These are phyloP conservation scores for Lanius ludovicianus DNA, from an alignment of 2,113 vertebrate genomes.

Conservation along the genomic window DNA sequence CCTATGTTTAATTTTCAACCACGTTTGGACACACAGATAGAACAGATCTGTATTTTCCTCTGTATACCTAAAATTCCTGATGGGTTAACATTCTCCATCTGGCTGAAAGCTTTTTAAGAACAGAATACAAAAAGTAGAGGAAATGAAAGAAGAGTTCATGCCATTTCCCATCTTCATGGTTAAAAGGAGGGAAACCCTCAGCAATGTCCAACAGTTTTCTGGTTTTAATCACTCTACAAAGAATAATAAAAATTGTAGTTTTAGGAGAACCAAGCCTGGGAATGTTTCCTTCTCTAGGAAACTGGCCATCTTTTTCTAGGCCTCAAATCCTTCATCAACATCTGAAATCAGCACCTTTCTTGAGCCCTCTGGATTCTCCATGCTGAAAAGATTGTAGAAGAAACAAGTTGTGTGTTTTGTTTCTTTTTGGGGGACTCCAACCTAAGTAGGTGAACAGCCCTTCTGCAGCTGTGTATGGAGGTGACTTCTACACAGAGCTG, in stretches of 20 bases:
- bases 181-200: neutral
- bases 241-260: neutral
- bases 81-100: neutral
- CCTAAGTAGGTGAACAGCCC: neutral
- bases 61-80: neutral
- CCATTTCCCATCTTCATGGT: neutral
- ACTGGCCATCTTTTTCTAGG: neutral
- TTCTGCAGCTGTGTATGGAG: neutral
- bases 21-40: neutral
- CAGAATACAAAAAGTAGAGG: neutral
- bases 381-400: neutral
- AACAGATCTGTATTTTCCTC: neutral
- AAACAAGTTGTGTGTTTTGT: neutral
- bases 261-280: neutral
- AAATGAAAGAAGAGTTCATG: neutral
- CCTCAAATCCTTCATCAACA: neutral
- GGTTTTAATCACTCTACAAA: neutral
- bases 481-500: neutral
- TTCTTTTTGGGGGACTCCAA: neutral
- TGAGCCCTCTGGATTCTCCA: neutral
- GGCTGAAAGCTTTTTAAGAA: neutral
- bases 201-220: neutral
- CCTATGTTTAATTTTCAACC: neutral
- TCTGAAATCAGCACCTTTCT: neutral
- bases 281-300: neutral